Conservation (phyloP, 2,888 invertebrate species). For the Meloe dianella region DNA sequence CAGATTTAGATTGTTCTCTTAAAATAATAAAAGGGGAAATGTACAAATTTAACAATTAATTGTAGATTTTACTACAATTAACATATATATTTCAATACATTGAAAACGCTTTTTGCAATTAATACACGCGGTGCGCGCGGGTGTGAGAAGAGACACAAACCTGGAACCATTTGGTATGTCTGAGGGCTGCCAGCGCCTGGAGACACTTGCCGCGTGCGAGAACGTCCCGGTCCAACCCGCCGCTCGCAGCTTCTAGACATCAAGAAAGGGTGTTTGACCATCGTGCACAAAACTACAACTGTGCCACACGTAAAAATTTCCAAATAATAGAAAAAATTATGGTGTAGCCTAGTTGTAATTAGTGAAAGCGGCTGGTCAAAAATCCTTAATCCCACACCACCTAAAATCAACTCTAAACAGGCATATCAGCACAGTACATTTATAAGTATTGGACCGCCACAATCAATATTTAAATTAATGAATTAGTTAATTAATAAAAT, state of each 20-base stretch:
- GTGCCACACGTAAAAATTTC: constrained; percentile 36
- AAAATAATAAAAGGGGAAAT: constrained; percentile 13
- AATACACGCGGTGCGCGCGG: constrained; percentile 43
- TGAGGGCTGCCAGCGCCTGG: constrained; percentile 99
- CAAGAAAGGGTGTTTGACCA: constrained; percentile 79
- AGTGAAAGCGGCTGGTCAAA: constrained; percentile 66
- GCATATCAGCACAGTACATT: constrained; percentile 56
- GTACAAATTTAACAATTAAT: constrained; percentile 3
- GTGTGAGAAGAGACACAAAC: constrained; percentile 70
- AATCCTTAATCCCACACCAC: constrained; percentile 69
- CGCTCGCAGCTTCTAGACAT: constrained; percentile 69
- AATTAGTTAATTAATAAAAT: not conserved
- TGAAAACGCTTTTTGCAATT: not conserved
- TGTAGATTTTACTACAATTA: not conserved
- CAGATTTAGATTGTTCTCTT: constrained; percentile 41
- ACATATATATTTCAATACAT: not conserved
- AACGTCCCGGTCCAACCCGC: constrained; percentile 84
- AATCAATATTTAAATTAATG: constrained; percentile 25
- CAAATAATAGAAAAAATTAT: constrained; percentile 2
- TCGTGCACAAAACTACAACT: constrained; percentile 57
- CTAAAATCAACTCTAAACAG: constrained; percentile 59
- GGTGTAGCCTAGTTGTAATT: constrained; percentile 35
- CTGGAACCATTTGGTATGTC: constrained; percentile 99
- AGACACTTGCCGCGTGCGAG: constrained; percentile 99
- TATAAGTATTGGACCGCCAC: constrained; percentile 57